phyloP scores from a whole-genome alignment of 2,797 vertebrate genomes.

The Micropoecilia bifurca region DNA sequence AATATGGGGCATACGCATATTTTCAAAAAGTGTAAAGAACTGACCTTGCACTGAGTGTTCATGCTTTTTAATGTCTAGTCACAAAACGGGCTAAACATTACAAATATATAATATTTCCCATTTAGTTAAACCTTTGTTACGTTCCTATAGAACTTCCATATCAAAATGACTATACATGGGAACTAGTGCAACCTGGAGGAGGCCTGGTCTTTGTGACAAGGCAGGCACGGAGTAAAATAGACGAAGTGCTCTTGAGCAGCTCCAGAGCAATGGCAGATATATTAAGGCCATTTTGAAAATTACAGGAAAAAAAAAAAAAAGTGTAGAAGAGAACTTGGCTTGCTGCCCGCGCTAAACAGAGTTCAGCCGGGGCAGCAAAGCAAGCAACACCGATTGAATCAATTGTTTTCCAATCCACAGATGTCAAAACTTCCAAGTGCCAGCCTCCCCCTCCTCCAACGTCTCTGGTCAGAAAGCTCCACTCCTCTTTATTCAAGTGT shows the following conservation, averaged over 20 bases:
- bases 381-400: conserved; percentile 67
- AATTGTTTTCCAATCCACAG: conserved; percentile 55
- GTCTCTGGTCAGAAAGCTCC: conserved; percentile 70
- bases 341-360: conserved; percentile 63
- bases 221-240: conserved; percentile 92
- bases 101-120: conserved; percentile 85
- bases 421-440: conserved; percentile 70
- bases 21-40: conserved; percentile 85
- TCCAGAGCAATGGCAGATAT: conserved; percentile 94
- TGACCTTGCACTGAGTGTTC: conserved; percentile 84
- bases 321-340: conserved; percentile 82
- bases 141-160: conserved; percentile 83
- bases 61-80: conserved; percentile 83
- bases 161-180: conserved; percentile 92
- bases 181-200: conserved; percentile 99
- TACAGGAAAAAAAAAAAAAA: conserved; percentile 80
- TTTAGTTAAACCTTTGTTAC: conserved; percentile 83
- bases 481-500: conserved; percentile 73
- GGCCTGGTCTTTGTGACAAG: conserved; percentile 95
- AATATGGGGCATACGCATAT: conserved; percentile 88
- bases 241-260: conserved; percentile 85
- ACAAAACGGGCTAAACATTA: conserved; percentile 85
- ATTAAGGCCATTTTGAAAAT: conserved; percentile 96
- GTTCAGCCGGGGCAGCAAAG: conserved; percentile 69
- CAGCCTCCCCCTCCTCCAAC: conserved; percentile 52